These are phyloP conservation scores for Coecobrya sp. DNA, from an alignment of 2,888 invertebrate species.

Conservation along the genomic window DNA sequence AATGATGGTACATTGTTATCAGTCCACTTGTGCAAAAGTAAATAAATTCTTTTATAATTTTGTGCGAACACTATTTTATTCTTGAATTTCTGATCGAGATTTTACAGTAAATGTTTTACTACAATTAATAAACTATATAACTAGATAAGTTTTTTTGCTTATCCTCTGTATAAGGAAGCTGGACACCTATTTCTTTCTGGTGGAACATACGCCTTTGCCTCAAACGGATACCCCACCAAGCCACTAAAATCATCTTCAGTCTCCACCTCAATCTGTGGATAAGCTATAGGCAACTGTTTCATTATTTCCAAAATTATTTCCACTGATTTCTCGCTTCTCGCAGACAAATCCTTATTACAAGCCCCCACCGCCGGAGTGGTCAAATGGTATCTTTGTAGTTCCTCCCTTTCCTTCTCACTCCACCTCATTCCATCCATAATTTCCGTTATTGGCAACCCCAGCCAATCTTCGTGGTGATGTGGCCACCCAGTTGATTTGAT, in stretches of 20 bases:
- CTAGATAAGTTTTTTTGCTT: too few relatives aligned
- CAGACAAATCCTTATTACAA: background rate
- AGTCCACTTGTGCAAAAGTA: too few relatives aligned
- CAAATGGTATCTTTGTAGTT: background rate
- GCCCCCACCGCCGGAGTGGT: background rate
- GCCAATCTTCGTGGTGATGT: background rate
- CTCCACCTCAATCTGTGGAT: background rate
- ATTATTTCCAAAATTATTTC: background rate
- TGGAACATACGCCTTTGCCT: background rate
- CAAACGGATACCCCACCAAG: background rate
- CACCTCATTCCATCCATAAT: background rate
- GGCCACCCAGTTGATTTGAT: background rate
- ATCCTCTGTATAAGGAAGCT: too few relatives aligned
- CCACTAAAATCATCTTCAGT: constrained; percentile 17
- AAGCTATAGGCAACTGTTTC: background rate
- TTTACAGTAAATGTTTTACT: too few relatives aligned
- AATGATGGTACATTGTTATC: too few relatives aligned
- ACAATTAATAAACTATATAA: too few relatives aligned
- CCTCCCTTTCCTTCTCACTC: background rate
- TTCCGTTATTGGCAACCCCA: background rate
- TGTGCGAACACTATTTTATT: too few relatives aligned
- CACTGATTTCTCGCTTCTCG: background rate
- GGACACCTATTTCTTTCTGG: background rate
- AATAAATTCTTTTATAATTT: too few relatives aligned
- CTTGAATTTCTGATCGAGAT: too few relatives aligned